Evolutionary conservation across 2,888 invertebrate species (phyloP).

Genomic region (Pheosia gnoma): DNA sequence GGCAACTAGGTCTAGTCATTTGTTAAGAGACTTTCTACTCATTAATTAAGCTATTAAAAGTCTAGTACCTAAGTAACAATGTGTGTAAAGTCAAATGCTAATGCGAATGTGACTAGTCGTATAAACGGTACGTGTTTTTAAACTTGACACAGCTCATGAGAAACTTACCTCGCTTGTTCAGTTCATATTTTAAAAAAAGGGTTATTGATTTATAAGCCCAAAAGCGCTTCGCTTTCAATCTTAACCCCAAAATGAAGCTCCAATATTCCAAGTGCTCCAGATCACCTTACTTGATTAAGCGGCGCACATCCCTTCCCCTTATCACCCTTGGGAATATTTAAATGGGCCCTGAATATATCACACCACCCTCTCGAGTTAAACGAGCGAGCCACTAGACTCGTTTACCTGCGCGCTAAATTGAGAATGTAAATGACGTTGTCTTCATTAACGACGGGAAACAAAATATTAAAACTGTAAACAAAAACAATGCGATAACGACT

Average conservation of each 20-base stretch:
- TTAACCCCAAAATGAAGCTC: slow-evolving; percentile 64
- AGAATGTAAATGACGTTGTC: slow-evolving; percentile 69
- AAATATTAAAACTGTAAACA: slow-evolving; percentile 46
- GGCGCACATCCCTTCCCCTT: slow-evolving; percentile 79
- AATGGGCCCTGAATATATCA: slow-evolving; percentile 81
- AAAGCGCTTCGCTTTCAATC: slow-evolving; percentile 46
- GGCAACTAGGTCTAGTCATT: slow-evolving; percentile 26
- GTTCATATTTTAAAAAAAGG: background rate
- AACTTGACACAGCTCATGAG: background rate
- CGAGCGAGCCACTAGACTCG: slow-evolving; percentile 62
- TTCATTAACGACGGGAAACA: slow-evolving; percentile 56
- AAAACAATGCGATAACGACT: slow-evolving; percentile 26
- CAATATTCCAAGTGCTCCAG: slow-evolving; percentile 80
- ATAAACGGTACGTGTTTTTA: slow-evolving; percentile 10
- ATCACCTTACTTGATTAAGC: slow-evolving; percentile 84
- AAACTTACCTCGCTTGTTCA: background rate
- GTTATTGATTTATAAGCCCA: background rate
- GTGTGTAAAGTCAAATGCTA: slow-evolving; percentile 26
- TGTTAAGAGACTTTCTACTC: slow-evolving; percentile 34
- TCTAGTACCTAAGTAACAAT: slow-evolving; percentile 29
- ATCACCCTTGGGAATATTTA: slow-evolving; percentile 83
- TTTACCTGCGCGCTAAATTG: slow-evolving; percentile 74
- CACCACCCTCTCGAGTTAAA: slow-evolving; percentile 73
- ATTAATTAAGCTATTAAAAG: slow-evolving; percentile 42
- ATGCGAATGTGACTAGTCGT: slow-evolving; percentile 24